A percentile compares a stretch with the other conserved stretches of the same genome.
Evolutionary conservation across 1,140 invertebrate species (phyloP).

Genomic region (Saccostrea cuccullata): DNA sequence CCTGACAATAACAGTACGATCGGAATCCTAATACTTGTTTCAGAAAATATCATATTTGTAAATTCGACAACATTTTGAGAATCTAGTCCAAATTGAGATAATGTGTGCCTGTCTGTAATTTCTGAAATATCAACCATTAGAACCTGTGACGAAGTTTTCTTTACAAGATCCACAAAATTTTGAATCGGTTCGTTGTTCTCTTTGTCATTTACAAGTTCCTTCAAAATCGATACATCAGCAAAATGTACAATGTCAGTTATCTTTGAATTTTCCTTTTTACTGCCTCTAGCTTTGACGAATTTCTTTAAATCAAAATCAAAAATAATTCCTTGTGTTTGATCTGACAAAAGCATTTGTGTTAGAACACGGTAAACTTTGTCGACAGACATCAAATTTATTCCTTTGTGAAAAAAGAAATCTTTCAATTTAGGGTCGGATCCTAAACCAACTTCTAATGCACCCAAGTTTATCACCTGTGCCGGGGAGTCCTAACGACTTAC

Average conservation of each 20-base stretch:
- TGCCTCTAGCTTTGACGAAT: background rate
- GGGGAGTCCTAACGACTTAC: conserved; percentile 48
- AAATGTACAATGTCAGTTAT: too few species aligned
- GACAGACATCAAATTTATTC: background rate
- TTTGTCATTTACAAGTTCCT: background rate
- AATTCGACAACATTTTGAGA: conserved; percentile 53
- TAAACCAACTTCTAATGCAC: conserved; percentile 62
- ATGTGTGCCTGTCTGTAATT: background rate
- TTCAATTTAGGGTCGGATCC: conserved; percentile 8
- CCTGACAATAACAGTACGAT: conserved; percentile 26
- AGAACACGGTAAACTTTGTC: background rate
- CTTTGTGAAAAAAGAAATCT: background rate
- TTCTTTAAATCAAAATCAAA: background rate
- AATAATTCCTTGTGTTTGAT: background rate
- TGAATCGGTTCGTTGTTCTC: background rate
- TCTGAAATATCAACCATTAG: background rate
- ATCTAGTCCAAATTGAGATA: conserved; percentile 46
- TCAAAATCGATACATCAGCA: too few species aligned
- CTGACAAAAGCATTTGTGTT: background rate
- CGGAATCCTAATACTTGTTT: conserved; percentile 21
- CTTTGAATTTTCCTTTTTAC: background rate
- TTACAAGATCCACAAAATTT: background rate
- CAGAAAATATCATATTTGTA: conserved; percentile 7
- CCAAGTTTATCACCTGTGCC: conserved; percentile 66
- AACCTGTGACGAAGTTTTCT: background rate